Conservation (phyloP, 2,797 vertebrate genomes). For the Eulemur albifrons region DNA sequence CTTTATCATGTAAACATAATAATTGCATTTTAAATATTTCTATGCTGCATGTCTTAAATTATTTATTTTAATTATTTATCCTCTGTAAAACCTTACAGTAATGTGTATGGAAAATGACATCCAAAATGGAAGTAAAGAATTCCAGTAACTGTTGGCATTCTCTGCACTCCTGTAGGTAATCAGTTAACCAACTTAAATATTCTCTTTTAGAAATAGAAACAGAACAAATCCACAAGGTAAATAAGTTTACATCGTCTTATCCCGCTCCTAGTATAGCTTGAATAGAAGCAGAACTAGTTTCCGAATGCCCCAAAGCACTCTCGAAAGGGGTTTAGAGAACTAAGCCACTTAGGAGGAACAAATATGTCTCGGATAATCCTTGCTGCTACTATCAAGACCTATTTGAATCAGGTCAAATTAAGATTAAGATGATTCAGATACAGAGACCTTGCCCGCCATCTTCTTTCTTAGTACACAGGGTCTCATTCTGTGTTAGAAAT, state of each 20-base stretch:
- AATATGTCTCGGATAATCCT: slow-evolving; percentile 71
- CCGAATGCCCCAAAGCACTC: neutral
- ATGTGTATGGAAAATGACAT: neutral
- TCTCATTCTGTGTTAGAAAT: neutral
- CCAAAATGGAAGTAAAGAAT: neutral
- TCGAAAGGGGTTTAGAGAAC: neutral
- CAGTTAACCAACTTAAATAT: slow-evolving; percentile 60
- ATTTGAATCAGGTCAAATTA: slow-evolving; percentile 57
- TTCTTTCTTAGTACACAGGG: neutral
- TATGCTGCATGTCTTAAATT: neutral
- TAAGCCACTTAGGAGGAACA: slow-evolving; percentile 71
- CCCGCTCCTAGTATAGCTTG: neutral
- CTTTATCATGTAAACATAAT: neutral
- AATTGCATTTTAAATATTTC: neutral
- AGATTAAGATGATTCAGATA: neutral
- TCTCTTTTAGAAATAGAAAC: slow-evolving; percentile 74
- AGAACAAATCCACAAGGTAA: slow-evolving; percentile 33
- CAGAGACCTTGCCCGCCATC: neutral
- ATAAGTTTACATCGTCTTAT: slow-evolving; percentile 6
- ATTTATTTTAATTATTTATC: neutral
- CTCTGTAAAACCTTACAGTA: neutral
- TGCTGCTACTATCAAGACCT: slow-evolving; percentile 22
- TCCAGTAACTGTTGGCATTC: neutral
- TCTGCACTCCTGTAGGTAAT: slow-evolving; percentile 57
- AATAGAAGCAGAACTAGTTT: neutral